phyloP scores from a whole-genome alignment of 2,888 invertebrate species.

The Gymnoscelis rufifasciata region DNA sequence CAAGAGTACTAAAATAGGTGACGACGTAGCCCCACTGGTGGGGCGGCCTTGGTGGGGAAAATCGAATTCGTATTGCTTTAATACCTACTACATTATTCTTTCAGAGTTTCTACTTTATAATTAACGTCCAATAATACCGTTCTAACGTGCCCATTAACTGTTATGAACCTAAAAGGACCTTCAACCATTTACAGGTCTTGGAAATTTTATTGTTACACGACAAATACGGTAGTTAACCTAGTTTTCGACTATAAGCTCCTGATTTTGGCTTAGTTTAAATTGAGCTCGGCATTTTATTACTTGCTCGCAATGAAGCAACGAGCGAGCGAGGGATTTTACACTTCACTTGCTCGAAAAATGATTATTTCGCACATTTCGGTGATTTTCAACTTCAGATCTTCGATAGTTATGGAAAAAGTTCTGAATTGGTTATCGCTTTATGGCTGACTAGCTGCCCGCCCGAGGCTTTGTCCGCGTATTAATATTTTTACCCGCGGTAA shows the following conservation, averaged over 20 bases:
- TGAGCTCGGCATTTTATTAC: neutral
- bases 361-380: neutral
- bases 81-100: too few species aligned
- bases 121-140: conserved; percentile 8
- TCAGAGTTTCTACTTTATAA: conserved; percentile 1
- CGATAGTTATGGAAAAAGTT: neutral
- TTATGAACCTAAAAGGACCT: conserved; percentile 26
- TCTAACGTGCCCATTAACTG: conserved; percentile 10
- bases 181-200: conserved; percentile 19
- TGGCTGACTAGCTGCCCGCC: too few species aligned
- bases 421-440: too few species aligned
- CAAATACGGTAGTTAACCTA: conserved; percentile 38
- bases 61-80: too few species aligned
- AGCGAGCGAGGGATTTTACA: neutral
- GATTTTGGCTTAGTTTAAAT: conserved; percentile 3
- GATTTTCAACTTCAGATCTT: neutral
- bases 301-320: neutral
- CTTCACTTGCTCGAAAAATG: neutral
- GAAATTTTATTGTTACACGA: conserved; percentile 22
- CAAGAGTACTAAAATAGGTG: too few species aligned
- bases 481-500: too few species aligned
- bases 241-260: conserved; percentile 22
- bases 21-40: too few species aligned
- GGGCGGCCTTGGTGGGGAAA: too few species aligned
- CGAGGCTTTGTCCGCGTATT: too few species aligned